phyloP scores from a whole-genome alignment of 2,113 vertebrate species.

The Ondatra zibethicus region DNA sequence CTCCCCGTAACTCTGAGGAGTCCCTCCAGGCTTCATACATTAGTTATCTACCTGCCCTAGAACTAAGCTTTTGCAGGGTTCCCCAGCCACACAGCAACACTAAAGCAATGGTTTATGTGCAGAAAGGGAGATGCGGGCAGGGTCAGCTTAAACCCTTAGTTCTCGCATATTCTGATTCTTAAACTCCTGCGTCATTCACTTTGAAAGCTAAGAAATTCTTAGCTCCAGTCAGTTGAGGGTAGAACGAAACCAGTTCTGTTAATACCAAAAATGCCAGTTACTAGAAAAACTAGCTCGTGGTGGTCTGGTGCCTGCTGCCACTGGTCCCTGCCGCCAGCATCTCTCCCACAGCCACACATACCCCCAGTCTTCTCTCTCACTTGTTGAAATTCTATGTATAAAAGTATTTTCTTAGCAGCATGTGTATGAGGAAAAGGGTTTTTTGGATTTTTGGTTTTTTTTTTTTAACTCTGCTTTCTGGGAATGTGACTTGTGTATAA shows the following conservation, averaged over 20 bases:
- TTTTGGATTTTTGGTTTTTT: neutral
- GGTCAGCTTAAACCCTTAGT: neutral
- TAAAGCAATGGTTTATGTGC: neutral
- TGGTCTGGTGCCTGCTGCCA: neutral
- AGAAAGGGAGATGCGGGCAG: neutral
- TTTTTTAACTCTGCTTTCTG: constrained; percentile 76
- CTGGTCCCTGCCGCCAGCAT: neutral
- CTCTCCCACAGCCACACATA: neutral
- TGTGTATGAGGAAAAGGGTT: constrained; percentile 68
- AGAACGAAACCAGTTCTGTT: neutral
- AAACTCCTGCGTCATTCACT: neutral
- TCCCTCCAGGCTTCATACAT: neutral
- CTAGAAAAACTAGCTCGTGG: neutral
- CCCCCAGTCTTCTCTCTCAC: constrained; percentile 18
- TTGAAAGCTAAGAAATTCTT: constrained; percentile 51
- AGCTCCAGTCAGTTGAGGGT: neutral
- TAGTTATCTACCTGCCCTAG: neutral
- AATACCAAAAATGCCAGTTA: constrained; percentile 51
- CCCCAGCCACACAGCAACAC: neutral
- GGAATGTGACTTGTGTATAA: constrained; percentile 73
- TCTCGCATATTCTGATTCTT: neutral
- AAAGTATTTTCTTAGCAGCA: constrained; percentile 81
- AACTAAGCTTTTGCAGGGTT: neutral
- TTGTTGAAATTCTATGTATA: constrained; percentile 73
- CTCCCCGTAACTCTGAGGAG: neutral